Evolutionary conservation across 1,140 invertebrate species (phyloP), one percentile per base, ranked within the genome.

Genomic region (Hydropsyche tenuis): DNA sequence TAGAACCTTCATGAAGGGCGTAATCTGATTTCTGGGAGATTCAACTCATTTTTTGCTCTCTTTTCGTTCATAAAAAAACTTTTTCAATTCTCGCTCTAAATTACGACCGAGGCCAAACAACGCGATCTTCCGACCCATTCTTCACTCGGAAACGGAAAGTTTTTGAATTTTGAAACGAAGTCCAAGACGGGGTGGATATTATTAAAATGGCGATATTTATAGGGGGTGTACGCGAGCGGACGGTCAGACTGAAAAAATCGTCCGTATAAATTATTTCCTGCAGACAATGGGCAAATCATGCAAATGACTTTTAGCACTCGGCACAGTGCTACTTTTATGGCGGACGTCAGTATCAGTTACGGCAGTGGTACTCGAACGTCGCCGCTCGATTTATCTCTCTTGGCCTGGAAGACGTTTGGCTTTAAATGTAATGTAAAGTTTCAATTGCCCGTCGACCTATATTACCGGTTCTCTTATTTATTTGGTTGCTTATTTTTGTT

Each of bases 81-180:
- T 70, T 70, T 70, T 70, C 68, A 70, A 70, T 70, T 70, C 68
- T 70, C 68, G 68, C 27, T 70, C 42, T 70, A 70, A 70, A 70
- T 70, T 70, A 70, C 68, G 68, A 16, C 27, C 27, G 43, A 43
- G 65, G 46, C 46, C 43, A 43, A 70, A 46, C 16, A 25, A 48
- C 23, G 43, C 27, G 68, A 70, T 53, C 46, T 37, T 70, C 68
- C 46, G 48, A 56, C 43, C 68, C 68, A 70, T 70, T 70, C 48
- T 45, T 70, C 48, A 70, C 48, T 56, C 51, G 68, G 14, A 70
- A 70, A 70, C 48, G 48, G 43, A 70, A 70, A 70, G 46, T 70
- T 70, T 70, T 70, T 70, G 68, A 70, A 70, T 70, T 70, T 70
- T 70, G 68, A 56, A 70, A 70, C 46, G 68, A 23, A 70, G 25